Evolutionary conservation across 2,113 vertebrate species (phyloP), one percentile per base, ranked within the genome.

Genomic region (Oostethus manadensis): DNA sequence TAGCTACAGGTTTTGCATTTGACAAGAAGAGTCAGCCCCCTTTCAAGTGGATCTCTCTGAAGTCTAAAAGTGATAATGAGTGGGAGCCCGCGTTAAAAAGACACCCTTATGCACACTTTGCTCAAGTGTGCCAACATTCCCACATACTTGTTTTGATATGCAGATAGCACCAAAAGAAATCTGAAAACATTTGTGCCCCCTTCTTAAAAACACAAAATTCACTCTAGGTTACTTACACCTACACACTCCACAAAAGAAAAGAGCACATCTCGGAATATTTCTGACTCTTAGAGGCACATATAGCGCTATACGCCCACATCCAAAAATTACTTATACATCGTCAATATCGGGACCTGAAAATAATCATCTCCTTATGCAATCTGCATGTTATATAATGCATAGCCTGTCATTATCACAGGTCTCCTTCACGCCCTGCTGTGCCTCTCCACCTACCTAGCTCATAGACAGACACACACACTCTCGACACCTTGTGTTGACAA

Each of bases 281-380:
- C 58, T 59, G 49, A 72, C 66, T 62, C 62, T 75, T 48, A 54
- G 57, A 75, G 64, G 62, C 50, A 60, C 8, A 13, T 56, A 47
- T 33, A 49, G 64, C 63, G 63, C 71, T 62, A 58, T 46, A 71
- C 85, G 51, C 81, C 79, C 76, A 85, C 82, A 18, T 65, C 43
- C 61, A 60, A 76, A 33, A 66, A 70, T 59, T 71, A 79, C 80
- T 80, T 84, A 79, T 78, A 83, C 71, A 77, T 80, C 73, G 68
- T 85, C 81, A 68, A 84, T 83, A 85, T 88, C 71, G 80, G 80
- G 69, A 84, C 77, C 71, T 71, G 1, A 76, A 87, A 87, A 87
- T 86, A 83, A 79, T 83, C 75, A 77, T 73, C 68, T 76, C 73
- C 82, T 88, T 85, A 87, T 75, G 85, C 85, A 88, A 87, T 86